These are phyloP conservation scores for Melanotus villosus DNA, from an alignment of 2,888 invertebrate genomes.

Conservation along the genomic window DNA sequence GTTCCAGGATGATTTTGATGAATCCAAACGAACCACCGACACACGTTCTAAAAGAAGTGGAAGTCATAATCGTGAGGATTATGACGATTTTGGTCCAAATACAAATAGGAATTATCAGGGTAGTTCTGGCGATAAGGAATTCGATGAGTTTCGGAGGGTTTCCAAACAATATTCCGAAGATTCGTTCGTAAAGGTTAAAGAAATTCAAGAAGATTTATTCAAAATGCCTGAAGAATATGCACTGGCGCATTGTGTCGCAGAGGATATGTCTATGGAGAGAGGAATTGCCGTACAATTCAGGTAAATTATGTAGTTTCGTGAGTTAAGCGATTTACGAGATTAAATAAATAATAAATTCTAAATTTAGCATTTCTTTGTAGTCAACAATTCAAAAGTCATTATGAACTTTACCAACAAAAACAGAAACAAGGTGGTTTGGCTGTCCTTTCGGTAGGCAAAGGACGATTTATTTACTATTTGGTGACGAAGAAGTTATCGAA, in stretches of 20 bases:
- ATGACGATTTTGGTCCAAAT: no score
- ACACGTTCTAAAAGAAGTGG: background rate
- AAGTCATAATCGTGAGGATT: background rate
- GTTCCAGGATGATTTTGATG: no score
- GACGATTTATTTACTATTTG: conserved; percentile 73
- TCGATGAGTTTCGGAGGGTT: background rate
- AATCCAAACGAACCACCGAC: no score
- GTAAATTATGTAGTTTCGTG: no score
- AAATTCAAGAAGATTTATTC: conserved; percentile 71
- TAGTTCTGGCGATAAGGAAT: background rate
- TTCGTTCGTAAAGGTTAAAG: conserved; percentile 51
- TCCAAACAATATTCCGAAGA: background rate
- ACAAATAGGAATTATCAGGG: background rate
- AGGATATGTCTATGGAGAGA: conserved; percentile 72
- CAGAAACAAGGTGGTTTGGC: conserved; percentile 69
- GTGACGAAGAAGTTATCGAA: conserved; percentile 73
- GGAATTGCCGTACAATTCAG: conserved; percentile 72
- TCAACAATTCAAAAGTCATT: conserved; percentile 62
- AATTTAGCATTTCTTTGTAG: conserved; percentile 60
- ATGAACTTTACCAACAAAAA: conserved; percentile 62
- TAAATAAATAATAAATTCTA: no score
- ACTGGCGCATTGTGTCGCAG: conserved; percentile 73
- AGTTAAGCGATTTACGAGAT: no score
- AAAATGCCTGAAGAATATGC: conserved; percentile 69
- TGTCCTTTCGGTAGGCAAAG: conserved; percentile 65